Evolutionary conservation across 2,888 invertebrate genomes (phyloP).

Genomic region (Cremastinae sp.): DNA sequence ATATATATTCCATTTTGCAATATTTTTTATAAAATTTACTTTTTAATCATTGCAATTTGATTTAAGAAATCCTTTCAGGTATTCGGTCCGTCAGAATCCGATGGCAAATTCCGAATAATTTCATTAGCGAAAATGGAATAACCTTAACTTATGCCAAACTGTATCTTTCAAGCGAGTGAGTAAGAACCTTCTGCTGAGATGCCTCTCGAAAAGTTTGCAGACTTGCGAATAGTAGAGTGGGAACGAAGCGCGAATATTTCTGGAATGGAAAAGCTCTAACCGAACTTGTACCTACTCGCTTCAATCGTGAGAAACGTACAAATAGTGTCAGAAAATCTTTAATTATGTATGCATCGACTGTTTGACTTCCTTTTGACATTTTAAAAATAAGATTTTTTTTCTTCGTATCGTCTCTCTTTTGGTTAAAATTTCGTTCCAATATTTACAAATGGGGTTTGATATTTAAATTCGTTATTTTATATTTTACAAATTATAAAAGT

Average conservation of each 20-base stretch:
- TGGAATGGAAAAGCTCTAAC: conserved; percentile 27
- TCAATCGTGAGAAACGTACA: conserved; percentile 36
- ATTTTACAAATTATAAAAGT: too few species aligned
- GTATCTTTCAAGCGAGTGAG: conserved; percentile 4
- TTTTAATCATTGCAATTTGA: too few species aligned
- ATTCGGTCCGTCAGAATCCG: too few species aligned
- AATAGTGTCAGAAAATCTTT: conserved; percentile 18
- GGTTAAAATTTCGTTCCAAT: too few species aligned
- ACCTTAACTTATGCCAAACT: neutral
- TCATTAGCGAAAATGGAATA: too few species aligned
- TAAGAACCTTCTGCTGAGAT: conserved; percentile 3
- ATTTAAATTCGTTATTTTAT: too few species aligned
- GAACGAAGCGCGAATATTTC: conserved; percentile 28
- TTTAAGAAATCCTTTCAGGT: too few species aligned
- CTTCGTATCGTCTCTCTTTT: neutral
- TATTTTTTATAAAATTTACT: too few species aligned
- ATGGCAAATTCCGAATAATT: too few species aligned
- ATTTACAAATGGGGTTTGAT: too few species aligned
- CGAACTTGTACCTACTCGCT: conserved; percentile 44
- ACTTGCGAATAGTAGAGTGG: conserved; percentile 46
- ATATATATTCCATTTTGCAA: too few species aligned
- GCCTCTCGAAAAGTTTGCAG: conserved; percentile 47
- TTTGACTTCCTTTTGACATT: too few species aligned
- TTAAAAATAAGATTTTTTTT: neutral
- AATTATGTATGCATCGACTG: conserved; percentile 21